Conservation (phyloP, 92 coral and sea anemone species). For the Palythoa grandiflora region DNA sequence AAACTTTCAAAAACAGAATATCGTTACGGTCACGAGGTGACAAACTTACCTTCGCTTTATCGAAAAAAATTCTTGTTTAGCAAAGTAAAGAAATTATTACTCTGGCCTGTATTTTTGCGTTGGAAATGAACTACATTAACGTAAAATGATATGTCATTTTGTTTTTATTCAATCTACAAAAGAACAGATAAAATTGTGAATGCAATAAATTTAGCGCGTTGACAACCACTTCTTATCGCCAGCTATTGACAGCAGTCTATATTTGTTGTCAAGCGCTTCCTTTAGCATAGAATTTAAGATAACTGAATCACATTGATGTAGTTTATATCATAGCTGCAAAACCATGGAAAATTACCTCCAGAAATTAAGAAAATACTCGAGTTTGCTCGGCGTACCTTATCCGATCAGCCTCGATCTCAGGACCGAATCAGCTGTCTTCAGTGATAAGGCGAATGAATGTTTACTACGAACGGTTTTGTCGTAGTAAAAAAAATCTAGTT, state of each 20-base stretch:
- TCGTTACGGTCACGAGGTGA: background rate
- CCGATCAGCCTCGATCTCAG: conserved; percentile 30
- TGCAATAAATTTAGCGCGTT: conserved; percentile 24
- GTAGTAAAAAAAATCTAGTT: conserved; percentile 6
- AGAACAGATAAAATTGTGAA: conserved; percentile 28
- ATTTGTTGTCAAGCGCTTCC: background rate
- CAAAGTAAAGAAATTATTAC: background rate
- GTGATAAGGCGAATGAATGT: background rate
- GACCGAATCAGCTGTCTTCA: conserved; percentile 40
- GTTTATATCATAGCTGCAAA: background rate
- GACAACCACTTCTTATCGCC: background rate
- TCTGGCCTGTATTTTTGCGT: background rate
- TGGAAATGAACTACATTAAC: conserved; percentile 1
- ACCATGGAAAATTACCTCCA: background rate
- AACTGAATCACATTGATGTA: background rate
- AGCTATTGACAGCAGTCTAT: background rate
- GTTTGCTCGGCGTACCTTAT: too few relatives aligned
- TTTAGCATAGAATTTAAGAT: background rate
- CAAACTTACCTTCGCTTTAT: background rate
- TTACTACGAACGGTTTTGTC: conserved; percentile 32
- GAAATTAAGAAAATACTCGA: background rate
- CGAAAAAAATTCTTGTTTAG: too few relatives aligned
- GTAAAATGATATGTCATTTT: conserved; percentile 24
- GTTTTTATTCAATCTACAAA: conserved; percentile 12
- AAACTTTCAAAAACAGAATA: conserved; percentile 5